Conservation (phyloP, 2,797 vertebrate genomes). For the Pampus argenteus region DNA sequence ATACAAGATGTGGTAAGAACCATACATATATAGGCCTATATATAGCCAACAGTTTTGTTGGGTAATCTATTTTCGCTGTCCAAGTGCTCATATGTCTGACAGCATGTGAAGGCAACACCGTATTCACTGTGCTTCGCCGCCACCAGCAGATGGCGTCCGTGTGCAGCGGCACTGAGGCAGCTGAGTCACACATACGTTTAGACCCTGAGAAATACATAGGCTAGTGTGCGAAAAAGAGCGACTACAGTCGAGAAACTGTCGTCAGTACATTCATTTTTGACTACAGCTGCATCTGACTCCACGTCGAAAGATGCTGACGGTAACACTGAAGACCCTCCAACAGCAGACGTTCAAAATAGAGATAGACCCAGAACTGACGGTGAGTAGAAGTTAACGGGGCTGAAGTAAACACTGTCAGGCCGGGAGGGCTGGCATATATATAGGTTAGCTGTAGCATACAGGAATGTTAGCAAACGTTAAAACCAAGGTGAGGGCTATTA, state of each 20-base stretch:
- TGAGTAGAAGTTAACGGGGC: conserved; percentile 78
- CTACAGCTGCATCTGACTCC: conserved; percentile 8
- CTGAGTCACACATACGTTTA: conserved; percentile 83
- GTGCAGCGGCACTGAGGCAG: conserved; percentile 71
- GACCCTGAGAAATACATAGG: conserved; percentile 62
- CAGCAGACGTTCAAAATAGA: conserved; percentile 87
- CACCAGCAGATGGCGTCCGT: conserved; percentile 78
- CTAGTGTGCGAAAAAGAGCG: conserved; percentile 50
- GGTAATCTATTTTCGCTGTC: neutral
- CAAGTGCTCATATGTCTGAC: neutral
- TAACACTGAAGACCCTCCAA: conserved; percentile 87
- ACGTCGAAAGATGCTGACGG: conserved; percentile 79
- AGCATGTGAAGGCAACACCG: conserved; percentile 14
- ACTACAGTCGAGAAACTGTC: conserved; percentile 14
- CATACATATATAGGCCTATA: too few relatives aligned
- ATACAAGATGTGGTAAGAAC: too few relatives aligned
- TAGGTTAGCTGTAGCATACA: conserved; percentile 15
- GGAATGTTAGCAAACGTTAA: conserved; percentile 1
- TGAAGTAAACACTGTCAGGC: conserved; percentile 73
- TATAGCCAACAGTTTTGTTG: neutral
- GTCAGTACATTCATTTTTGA: neutral
- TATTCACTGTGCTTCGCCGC: conserved; percentile 26
- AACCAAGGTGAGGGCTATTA: conserved; percentile 14
- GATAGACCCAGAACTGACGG: conserved; percentile 83
- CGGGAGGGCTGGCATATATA: conserved; percentile 42